Evolutionary conservation across 2,113 vertebrate genomes (phyloP), one percentile per base, ranked within the genome.

Genomic region (Peromyscus californicus): DNA sequence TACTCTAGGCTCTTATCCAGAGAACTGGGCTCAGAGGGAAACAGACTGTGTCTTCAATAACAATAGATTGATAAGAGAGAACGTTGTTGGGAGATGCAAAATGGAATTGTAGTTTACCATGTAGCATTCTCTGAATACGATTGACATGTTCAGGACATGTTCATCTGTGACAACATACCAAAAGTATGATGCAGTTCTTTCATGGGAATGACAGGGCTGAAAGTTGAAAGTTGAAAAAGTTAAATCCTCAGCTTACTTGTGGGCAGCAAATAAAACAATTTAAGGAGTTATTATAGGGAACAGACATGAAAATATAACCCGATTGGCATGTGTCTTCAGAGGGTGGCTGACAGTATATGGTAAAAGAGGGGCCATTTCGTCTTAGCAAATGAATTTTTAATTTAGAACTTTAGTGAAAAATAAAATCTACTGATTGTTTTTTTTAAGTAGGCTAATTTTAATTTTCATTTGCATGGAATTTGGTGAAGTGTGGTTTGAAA

Each of bases 401-500:
- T 72, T 69, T 63, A 51, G 74, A 78, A 33, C 16, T 67, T 89
- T 82, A 21, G 22, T 61, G 39, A 45, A 65, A 65, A 69, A 95
- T 16, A 93, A 70, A 82, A 24, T 29, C 31, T 48, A 51, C 42
- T 42, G 17, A 31, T 61, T 82, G 54, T 10, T 69, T 90, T 74
- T 80, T n/a, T n/a, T 59, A 67, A 94, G 67, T 65, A 51, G 79
- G 29, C 11, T 59, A 33, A 72, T 65, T 92, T 87, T 96, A n/a
- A 74, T 67, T 91, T 63, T 84, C 24, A 39, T 59, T 83, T 16
- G 33, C 63, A 85, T n/a, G 54, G 39, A 85, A 65, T 82, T 87
- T 89, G 29, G 4, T 82, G 24, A 78, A 17, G 29, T 48, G 31
- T 85, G 93, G 74, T 59, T 80, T 88, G 82, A 93, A 29, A 82